These are phyloP conservation scores for Ceratotherium simum DNA, from an alignment of 2,113 vertebrate genomes.

Conservation along the genomic window DNA sequence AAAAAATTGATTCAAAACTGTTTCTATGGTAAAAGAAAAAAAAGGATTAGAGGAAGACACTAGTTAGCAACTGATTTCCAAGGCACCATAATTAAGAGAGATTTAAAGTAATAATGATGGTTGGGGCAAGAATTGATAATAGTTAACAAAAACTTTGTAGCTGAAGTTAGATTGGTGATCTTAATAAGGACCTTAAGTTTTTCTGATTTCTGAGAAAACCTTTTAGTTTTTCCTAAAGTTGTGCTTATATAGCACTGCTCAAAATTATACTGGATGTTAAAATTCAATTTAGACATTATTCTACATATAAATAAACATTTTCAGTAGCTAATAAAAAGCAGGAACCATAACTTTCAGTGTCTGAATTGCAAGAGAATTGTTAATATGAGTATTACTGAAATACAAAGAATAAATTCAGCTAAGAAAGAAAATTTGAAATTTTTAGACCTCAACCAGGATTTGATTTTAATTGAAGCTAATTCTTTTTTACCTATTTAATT, in stretches of 20 bases:
- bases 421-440: not conserved
- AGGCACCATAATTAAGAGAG: not conserved
- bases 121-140: not conserved
- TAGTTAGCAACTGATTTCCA: not conserved
- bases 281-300: not conserved
- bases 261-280: not conserved
- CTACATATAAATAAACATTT: not conserved
- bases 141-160: not conserved
- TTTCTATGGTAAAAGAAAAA: slow-evolving; percentile 37
- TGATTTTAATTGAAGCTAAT: not conserved
- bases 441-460: not conserved
- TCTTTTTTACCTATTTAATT: not conserved
- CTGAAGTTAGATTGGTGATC: not conserved
- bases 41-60: not conserved
- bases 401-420: not conserved
- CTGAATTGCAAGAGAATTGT: not conserved
- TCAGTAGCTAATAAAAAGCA: not conserved
- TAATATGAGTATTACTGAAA: not conserved
- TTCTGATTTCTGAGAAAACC: not conserved
- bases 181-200: not conserved
- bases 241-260: not conserved
- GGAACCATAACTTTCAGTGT: not conserved
- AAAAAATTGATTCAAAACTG: slow-evolving; percentile 26
- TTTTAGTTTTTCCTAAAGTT: not conserved
- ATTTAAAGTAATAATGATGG: not conserved